phyloP scores from a whole-genome alignment of 2,113 vertebrate species.

The Lepisosteus osseus region DNA sequence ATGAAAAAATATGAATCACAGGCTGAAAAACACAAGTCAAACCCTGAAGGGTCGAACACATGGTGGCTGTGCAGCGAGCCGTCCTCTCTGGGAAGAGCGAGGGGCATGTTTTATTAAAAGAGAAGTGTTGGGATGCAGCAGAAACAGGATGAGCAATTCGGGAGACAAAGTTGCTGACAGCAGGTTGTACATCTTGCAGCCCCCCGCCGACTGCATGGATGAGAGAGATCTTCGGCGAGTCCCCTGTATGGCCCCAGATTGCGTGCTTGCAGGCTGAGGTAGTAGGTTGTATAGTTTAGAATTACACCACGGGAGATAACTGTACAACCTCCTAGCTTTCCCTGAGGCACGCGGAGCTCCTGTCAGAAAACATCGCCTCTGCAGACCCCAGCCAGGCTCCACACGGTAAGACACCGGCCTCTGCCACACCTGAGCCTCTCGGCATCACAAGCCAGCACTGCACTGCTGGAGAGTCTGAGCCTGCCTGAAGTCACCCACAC shows the following conservation, averaged over 20 bases:
- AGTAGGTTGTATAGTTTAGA: slow-evolving; percentile 99
- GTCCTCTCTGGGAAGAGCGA: too few relatives aligned
- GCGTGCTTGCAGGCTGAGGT: slow-evolving; percentile 94
- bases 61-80: too few relatives aligned
- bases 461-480: background rate
- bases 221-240: too few relatives aligned
- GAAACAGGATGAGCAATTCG: background rate
- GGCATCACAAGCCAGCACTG: background rate
- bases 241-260: slow-evolving; percentile 27
- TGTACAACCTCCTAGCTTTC: slow-evolving; percentile 99
- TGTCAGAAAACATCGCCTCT: background rate
- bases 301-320: slow-evolving; percentile 97
- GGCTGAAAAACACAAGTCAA: too few relatives aligned
- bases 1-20: too few relatives aligned
- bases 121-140: background rate
- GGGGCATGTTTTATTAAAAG: too few relatives aligned
- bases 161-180: too few relatives aligned
- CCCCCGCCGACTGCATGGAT: too few relatives aligned
- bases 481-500: background rate
- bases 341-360: slow-evolving; percentile 75
- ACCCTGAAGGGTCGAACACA: too few relatives aligned
- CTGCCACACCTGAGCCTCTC: background rate
- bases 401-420: background rate
- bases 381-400: slow-evolving; percentile 6
- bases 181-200: too few relatives aligned